A percentile compares a stretch with the other conserved stretches of the same genome.
Evolutionary conservation across 2,888 invertebrate species (phyloP).

Genomic region (Brassicogethes aeneus): DNA sequence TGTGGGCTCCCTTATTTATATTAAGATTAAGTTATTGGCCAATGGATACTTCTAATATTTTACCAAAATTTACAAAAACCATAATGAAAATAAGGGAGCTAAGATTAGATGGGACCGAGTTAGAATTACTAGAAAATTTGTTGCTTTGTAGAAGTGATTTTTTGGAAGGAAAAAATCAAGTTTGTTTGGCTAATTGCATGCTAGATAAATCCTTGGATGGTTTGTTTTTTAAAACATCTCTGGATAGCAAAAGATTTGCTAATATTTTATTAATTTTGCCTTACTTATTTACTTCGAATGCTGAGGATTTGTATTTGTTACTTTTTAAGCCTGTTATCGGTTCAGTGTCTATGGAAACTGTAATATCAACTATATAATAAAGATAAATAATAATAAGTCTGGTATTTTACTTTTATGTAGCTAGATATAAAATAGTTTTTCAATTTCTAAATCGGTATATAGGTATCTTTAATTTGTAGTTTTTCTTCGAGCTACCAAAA

Average conservation of each 20-base stretch:
- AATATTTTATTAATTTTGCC: constrained; percentile 29
- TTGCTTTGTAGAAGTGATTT: constrained; percentile 34
- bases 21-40: constrained; percentile 51
- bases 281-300: constrained; percentile 29
- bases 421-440: too few relatives aligned
- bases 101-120: constrained; percentile 24
- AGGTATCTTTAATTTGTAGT: too few relatives aligned
- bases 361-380: constrained; percentile 37
- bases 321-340: constrained; percentile 40
- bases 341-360: constrained; percentile 36
- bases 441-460: too few relatives aligned
- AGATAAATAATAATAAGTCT: too few relatives aligned
- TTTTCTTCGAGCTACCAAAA: too few relatives aligned
- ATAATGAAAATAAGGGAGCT: constrained; percentile 22
- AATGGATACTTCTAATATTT: constrained; percentile 36
- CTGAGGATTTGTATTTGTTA: constrained; percentile 26
- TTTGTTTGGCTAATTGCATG: constrained; percentile 18
- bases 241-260: constrained; percentile 23
- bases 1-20: constrained; percentile 52
- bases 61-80: constrained; percentile 28
- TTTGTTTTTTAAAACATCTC: constrained; percentile 19
- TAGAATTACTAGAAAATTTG: constrained; percentile 32
- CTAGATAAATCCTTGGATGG: constrained; percentile 21
- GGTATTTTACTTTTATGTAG: too few relatives aligned
- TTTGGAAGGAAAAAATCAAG: constrained; percentile 26